These are phyloP conservation scores for Scopus umbretta DNA, from an alignment of 2,113 vertebrate species.

Conservation along the genomic window DNA sequence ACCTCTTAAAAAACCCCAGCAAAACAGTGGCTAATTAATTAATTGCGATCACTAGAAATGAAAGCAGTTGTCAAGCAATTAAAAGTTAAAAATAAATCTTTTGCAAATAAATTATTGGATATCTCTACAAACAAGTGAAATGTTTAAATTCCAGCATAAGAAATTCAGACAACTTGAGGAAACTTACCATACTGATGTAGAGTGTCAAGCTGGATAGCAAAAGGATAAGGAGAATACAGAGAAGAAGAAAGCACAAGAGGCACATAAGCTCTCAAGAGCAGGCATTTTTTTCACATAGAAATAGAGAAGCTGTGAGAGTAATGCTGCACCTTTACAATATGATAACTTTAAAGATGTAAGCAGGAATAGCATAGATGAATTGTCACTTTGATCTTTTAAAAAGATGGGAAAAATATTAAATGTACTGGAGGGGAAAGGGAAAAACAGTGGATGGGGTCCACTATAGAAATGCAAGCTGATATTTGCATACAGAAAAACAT, in stretches of 20 bases:
- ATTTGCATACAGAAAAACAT: not conserved
- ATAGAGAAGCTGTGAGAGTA: not conserved
- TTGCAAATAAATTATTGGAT: not conserved
- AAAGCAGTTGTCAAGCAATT: not conserved
- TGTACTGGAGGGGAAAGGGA: not conserved
- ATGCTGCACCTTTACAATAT: not conserved
- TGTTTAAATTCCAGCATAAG: not conserved
- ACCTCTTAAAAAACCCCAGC: fast-evolving
- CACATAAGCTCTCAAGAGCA: not conserved
- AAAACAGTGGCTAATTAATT: not conserved
- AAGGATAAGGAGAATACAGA: not conserved
- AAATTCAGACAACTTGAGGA: not conserved
- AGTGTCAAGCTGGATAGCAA: not conserved
- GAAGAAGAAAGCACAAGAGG: not conserved
- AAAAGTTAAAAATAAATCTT: not conserved
- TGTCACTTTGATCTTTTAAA: not conserved
- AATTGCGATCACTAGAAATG: not conserved
- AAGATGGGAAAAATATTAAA: not conserved
- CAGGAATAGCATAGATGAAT: not conserved
- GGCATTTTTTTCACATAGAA: not conserved
- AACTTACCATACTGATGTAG: not conserved
- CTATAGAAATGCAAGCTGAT: not conserved
- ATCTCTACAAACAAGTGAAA: not conserved
- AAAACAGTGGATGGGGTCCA: not conserved
- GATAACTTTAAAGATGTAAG: not conserved